Evolutionary conservation across 2,888 invertebrate species (phyloP), one percentile per base, ranked within the genome.

Genomic region (Dromius quadrimaculatus): DNA sequence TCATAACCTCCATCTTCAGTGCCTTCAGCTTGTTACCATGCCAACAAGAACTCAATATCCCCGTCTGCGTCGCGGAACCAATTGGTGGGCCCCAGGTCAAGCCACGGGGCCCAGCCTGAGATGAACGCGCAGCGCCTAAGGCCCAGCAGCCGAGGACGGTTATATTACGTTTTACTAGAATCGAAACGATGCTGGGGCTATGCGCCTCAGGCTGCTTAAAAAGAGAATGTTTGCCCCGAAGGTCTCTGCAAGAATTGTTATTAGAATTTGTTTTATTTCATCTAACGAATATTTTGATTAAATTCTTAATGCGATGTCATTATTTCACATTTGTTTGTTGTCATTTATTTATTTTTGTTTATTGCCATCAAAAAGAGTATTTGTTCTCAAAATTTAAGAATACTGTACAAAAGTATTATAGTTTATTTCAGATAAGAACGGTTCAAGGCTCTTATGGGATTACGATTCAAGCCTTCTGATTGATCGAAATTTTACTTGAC

Each of bases 41-140:
- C 79, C 76, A 74, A 80, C 78, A 75, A 73, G 75, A 79, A 80
- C 79, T 79, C 79, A 78, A 79, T 79, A 79, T 79, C 79, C 77
- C 79, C 78, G 76, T 79, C 79, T 77, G 78, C 78, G 76, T 15
- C 79, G 79, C 77, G 79, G 75, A 19, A 45, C 20, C 41, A 20
- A 19, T 20, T 45, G 45, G 72, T 71, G 17, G 20, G 57, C 66
- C 22, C 54, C 19, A 20, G 66, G 36, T 8, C 13, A 28, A 15
- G 2, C 34, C 19, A 34, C 28, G 9, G 20, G 34, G 34, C 36
- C 47, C 47, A 15, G 64, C 61, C 15, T 15, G 41, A 61, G 61
- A 61, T 41, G 41, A 61, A 38, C 41, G 38, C 47, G 45, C 23
- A 22, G 34, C 47, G 59, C 50, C 50, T 0, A 1, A 5, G 45